A percentile compares a stretch with the other conserved stretches of the same genome.
Conservation (phyloP, 2,113 vertebrate genomes). For the Sarotherodon lohbergeri region DNA sequence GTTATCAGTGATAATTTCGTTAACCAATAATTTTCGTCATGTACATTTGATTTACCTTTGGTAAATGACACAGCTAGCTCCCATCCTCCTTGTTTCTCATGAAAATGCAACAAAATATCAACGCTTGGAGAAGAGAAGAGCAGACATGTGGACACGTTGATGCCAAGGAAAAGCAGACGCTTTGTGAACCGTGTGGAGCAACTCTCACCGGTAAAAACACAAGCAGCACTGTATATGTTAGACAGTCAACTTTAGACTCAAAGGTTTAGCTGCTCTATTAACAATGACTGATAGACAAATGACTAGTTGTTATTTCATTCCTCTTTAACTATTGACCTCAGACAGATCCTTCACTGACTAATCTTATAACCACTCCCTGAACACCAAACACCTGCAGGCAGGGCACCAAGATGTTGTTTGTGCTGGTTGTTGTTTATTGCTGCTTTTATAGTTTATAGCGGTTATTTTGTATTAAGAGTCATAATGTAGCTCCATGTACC, state of each 20-base stretch:
- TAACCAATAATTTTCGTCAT: background rate
- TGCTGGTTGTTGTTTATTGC: background rate
- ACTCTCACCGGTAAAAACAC: background rate
- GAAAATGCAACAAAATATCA: background rate
- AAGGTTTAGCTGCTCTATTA: fast-evolving
- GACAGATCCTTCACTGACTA: fast-evolving
- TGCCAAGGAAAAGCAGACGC: background rate
- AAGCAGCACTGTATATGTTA: background rate
- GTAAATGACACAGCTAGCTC: fast-evolving
- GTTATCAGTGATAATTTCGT: background rate
- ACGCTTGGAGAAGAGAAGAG: background rate
- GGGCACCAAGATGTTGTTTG: background rate
- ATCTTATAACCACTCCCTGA: background rate
- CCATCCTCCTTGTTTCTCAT: background rate
- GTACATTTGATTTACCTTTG: background rate
- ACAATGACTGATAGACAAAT: fast-evolving
- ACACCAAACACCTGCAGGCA: fast-evolving
- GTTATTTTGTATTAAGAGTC: background rate
- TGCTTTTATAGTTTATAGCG: background rate
- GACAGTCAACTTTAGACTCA: background rate
- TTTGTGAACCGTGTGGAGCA: background rate
- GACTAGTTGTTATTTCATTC: background rate
- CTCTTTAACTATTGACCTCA: background rate
- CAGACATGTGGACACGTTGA: fast-evolving
- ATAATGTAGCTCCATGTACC: fast-evolving